Base-by-base conservation (phyloP, 2,888 invertebrate species). In the Limenitis camilla region DNA sequence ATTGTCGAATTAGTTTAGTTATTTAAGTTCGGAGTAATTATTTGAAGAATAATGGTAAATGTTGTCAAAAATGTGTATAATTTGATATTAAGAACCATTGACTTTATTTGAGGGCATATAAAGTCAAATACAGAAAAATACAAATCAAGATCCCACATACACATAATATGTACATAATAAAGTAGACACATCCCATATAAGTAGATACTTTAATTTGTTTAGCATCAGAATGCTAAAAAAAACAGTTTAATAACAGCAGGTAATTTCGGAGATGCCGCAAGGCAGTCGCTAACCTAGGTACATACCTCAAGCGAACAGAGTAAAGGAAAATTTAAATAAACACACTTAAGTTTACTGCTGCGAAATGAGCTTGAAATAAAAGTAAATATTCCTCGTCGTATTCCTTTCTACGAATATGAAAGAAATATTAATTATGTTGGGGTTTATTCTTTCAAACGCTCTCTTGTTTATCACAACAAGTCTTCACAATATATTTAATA, bases 321-420 rank as follows among this genome's bases (percentile, higher is more conserved):
- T 50, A 61, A 64, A 63, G 62, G 66, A 65, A 68, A 67, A 66
- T 68, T 71, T 67, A 68, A 70, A 69, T 68, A 70, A 69, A 70
- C 67, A 67, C 63, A 65, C 64, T 61, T 61, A 64, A 62, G 64
- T 65, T 66, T 63, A 60, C 66, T 61, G 60, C 61, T 60, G 61
- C 56, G 64, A 63, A 68, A 66, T 68, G 65, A 64, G 63, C 59
- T 62, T 59, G 59, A 62, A 58, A 56, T 55, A 58, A 58, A 58
- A 50, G 57, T 55, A 58, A 58, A 58, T 40, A 53, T 53, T 52
- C 43, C 45, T 53, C 56, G 42, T 43, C 55, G 47, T 51, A 47
- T 55, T 53, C 44, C 41, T 48, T 55, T 57, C 52, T 53, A 44
- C 47, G 44, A 55, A 35, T 45, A 50, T 40, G 49, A 41, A 56